Conservation (phyloP, 1,140 invertebrate species). For the Tetramorium alpestre region DNA sequence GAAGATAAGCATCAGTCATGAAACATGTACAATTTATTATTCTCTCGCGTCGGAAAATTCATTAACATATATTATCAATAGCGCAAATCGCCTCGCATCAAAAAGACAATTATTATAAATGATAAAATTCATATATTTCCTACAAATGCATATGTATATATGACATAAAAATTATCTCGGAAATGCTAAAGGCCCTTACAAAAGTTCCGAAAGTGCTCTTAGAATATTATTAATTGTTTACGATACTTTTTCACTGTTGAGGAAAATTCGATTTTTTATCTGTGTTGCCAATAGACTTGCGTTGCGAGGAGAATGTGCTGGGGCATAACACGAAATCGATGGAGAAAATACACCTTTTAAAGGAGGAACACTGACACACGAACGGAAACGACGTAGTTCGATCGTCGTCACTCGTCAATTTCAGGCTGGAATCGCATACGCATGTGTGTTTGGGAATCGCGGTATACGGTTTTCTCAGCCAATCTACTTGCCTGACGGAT, state of each 20-base stretch:
- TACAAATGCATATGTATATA: neutral
- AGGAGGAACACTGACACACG: slow-evolving; percentile 9
- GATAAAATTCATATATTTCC: slow-evolving; percentile 45
- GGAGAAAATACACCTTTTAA: neutral
- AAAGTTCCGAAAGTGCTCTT: neutral
- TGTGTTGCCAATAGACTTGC: neutral
- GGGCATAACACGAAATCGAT: neutral
- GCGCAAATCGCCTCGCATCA: neutral
- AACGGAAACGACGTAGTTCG: neutral
- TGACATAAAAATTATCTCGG: neutral
- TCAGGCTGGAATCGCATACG: slow-evolving; percentile 8
- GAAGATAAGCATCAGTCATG: neutral
- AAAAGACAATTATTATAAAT: neutral
- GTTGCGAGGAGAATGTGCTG: neutral
- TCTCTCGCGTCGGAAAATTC: neutral
- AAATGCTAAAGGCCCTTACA: slow-evolving; percentile 1
- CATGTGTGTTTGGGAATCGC: slow-evolving; percentile 53
- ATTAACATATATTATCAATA: neutral
- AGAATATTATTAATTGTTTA: neutral
- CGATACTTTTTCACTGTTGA: neutral
- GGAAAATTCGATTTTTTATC: neutral
- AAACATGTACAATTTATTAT: neutral
- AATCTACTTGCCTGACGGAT: slow-evolving; percentile 71
- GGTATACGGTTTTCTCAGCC: slow-evolving; percentile 78
- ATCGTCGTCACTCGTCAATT: slow-evolving; percentile 7